These are phyloP conservation scores for Bombycilla garrulus DNA, from an alignment of 2,113 vertebrate genomes.

Conservation along the genomic window DNA sequence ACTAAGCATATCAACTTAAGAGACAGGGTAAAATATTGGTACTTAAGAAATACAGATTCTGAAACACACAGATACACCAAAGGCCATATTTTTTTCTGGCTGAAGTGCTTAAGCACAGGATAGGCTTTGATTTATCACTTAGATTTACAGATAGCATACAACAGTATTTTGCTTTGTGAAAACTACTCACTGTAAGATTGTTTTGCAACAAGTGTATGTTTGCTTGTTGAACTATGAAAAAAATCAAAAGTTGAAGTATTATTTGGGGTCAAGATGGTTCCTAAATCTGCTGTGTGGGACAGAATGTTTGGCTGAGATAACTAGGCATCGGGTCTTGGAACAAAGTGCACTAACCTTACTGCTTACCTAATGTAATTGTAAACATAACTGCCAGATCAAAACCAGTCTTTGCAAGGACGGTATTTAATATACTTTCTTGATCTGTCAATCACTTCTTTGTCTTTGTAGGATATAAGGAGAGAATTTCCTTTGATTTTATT, in stretches of 20 bases:
- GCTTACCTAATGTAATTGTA: background rate
- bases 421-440: background rate
- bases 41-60: slow-evolving; percentile 23
- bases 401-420: background rate
- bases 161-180: background rate
- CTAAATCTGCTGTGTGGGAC: background rate
- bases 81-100: slow-evolving; percentile 3
- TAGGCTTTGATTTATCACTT: slow-evolving; percentile 21
- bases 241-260: background rate
- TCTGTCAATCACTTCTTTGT: background rate
- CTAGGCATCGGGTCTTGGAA: background rate
- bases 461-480: background rate
- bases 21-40: slow-evolving; percentile 1
- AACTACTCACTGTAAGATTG: background rate
- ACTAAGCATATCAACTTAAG: background rate
- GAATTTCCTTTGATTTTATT: background rate
- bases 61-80: slow-evolving; percentile 12
- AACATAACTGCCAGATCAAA: background rate
- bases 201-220: background rate
- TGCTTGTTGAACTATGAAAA: background rate
- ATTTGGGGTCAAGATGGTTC: background rate
- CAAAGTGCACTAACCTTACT: background rate
- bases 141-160: background rate
- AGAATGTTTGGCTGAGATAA: background rate
- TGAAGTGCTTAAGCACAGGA: background rate